Base-by-base conservation (phyloP, 2,888 invertebrate species). In the Drosophila setosimentum region DNA sequence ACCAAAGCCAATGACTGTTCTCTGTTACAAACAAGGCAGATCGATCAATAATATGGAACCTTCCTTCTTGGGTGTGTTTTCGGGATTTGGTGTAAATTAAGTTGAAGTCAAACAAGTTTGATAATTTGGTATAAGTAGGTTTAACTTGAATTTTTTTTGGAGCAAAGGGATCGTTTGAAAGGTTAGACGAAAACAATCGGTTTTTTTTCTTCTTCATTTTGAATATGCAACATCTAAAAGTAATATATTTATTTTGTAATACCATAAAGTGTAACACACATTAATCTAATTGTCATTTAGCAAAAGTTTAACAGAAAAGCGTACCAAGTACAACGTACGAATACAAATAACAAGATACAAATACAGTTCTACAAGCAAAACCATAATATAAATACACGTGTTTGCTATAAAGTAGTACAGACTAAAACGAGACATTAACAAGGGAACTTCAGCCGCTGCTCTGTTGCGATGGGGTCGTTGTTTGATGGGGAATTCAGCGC, bases 261-360 rank as follows among this genome's bases (percentile, higher is more conserved):
- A 87, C 87, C 89, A 75, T 87, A 68, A 59, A 50, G 73, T 73
- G 69, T 82, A 85, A 83, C 77, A 76, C 74, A 83, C 68, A 81
- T 83, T 70, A 86, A 72, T 74, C 86, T 87, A 87, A 87, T 87
- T 87, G 87, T 89, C 87, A 87, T 87, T 87, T 87, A 74, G 83
- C 82, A 82, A 80, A 78, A 68, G 72, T 84, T 82, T 73, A 76
- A 87, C 84, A 77, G 83, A 76, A 65, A 82, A 78, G 66, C 60
- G 74, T 79, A 76, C 62, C 80, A 65, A 53, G 63, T 63, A 76
- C 51, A 57, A 70, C 69, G 32, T 27, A 61, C 48, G 64, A 35
- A 67, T 77, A 80, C 53, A 57, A 45, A 50, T 65, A 75, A 51
- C 76, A 73, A 37, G 35, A 53, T 49, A 66, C 62, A 76, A 62